Evolutionary conservation across 1,140 invertebrate genomes (phyloP), one percentile per base, ranked within the genome.

Genomic region (Drosophila orosa): DNA sequence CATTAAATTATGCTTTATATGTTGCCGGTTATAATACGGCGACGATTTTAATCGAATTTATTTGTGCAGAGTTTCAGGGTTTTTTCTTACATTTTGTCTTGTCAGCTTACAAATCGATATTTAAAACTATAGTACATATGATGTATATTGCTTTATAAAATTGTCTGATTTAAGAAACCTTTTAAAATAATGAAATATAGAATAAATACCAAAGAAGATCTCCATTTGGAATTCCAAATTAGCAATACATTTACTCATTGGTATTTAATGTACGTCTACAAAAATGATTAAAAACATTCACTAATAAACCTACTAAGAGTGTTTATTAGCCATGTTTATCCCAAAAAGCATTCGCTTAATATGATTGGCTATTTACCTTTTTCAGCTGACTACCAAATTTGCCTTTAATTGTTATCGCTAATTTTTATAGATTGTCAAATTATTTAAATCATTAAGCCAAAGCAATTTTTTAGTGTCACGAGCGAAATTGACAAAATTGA

Each of bases 1-100:
- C 67, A 87, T 85, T 86, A 81, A 85, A 86, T 78, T 82, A 86
- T 86, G 63, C 60, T 84, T 86, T 86, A 84, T 81, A 69, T 78
- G 35, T 71, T 58, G 31, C 31, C 44, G 22, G 19, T 29, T 57
- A 33, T 58, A 25, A 19, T 45, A 29, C 17, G 4, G 39, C 52
- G 55, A 42, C 50, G 40, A 77, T 40, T 42, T 60, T n/a, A 52
- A 37, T 12, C 0, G 48, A 31, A 24, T 17, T 22, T n/a, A 25
- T 19, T 45, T 22, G 48, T 39, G 42, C 31, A n/a, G 22, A 45
- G 44, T 24, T 25, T 25, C 13, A 9, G 17, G 5, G 37, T 22
- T 1, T 40, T 10, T 40, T 10, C 8, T 19, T 40, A 40, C 4
- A 17, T 17, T 40, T 40, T 10, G 17, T 40, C 25, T 45, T 45